Conservation (phyloP, 2,888 invertebrate species). For the Tryphoninae sp. region DNA sequence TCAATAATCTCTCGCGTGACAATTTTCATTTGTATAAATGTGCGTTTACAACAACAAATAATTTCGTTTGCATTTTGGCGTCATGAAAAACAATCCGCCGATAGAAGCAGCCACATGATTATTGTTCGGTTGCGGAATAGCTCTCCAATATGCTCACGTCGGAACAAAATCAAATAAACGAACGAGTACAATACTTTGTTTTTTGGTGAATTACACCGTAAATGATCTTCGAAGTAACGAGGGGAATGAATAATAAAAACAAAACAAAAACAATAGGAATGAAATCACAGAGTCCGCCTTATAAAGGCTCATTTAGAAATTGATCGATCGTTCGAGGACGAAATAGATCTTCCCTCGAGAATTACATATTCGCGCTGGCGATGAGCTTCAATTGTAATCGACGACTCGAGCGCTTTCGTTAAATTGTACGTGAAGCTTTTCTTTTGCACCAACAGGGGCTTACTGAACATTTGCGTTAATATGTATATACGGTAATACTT, state of each 20-base stretch:
- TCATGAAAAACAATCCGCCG: constrained; percentile 30
- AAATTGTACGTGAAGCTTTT: constrained; percentile 29
- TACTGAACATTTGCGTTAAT: constrained; percentile 39
- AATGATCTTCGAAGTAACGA: constrained; percentile 30
- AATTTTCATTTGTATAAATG: constrained; percentile 37
- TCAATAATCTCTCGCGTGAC: constrained; percentile 1
- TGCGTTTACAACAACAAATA: constrained; percentile 51
- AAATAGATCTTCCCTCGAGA: constrained; percentile 31
- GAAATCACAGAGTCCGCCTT: constrained; percentile 66
- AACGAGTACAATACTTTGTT: not conserved
- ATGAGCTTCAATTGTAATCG: constrained; percentile 19
- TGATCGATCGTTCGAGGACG: constrained; percentile 45
- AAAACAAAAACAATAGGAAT: constrained; percentile 56
- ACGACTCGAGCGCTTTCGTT: constrained; percentile 17
- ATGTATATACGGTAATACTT: constrained; percentile 49
- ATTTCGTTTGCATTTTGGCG: constrained; percentile 13
- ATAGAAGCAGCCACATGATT: constrained; percentile 36
- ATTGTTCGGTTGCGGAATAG: constrained; percentile 11
- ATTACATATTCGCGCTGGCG: constrained; percentile 18
- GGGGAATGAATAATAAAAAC: constrained; percentile 32
- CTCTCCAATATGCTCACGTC: constrained; percentile 1
- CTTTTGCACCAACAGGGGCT: constrained; percentile 18
- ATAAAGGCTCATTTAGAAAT: constrained; percentile 58
- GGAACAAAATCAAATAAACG: constrained; percentile 1
- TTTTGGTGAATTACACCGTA: constrained; percentile 14